Conservation (phyloP, 2,113 vertebrate species). For the Arvicanthis niloticus region DNA sequence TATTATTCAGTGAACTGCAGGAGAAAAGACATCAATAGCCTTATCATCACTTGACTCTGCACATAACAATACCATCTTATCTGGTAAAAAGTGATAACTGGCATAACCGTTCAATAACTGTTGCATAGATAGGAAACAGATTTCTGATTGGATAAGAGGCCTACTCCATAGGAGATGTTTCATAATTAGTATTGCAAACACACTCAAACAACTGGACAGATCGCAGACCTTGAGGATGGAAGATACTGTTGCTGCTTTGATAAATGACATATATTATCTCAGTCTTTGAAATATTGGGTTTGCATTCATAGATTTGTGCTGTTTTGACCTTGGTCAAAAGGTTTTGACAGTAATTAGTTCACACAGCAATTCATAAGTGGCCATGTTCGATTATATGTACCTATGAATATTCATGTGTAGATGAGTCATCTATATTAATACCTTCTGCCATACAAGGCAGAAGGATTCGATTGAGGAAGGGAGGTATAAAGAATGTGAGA, state of each 20-base stretch:
- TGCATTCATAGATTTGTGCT: background rate
- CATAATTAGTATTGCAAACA: background rate
- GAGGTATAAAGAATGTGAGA: background rate
- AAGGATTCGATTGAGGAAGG: too few species aligned
- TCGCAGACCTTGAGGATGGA: too few species aligned
- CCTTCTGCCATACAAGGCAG: background rate
- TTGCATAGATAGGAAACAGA: background rate
- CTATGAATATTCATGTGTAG: too few species aligned
- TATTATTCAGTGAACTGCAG: background rate
- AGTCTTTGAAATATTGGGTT: background rate
- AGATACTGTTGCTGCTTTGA: background rate
- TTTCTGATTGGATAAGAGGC: background rate
- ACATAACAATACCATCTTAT: background rate
- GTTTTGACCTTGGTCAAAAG: background rate
- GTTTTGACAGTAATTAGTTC: background rate
- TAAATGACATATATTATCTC: background rate
- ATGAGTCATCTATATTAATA: background rate
- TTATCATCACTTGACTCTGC: background rate
- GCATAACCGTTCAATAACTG: too few species aligned
- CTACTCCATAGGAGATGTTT: background rate
- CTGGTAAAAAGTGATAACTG: background rate
- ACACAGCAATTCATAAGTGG: background rate
- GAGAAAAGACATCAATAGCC: background rate
- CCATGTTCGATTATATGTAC: background rate
- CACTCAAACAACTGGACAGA: background rate